Evolutionary conservation across 1,140 invertebrate species (phyloP), one percentile per base, ranked within the genome.

Genomic region (Lordiphosa clarofinis): DNA sequence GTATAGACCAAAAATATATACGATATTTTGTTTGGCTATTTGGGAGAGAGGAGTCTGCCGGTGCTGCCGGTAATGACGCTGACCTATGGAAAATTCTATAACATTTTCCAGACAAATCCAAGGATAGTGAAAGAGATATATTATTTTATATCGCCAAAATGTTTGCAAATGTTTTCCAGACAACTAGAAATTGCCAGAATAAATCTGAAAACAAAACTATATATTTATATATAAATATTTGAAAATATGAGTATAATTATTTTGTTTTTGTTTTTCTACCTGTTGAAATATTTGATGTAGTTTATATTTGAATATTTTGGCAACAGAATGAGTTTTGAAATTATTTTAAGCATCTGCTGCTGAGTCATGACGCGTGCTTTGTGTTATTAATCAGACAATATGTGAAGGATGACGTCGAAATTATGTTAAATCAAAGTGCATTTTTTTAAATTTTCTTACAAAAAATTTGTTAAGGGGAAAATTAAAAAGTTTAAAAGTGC

Each of bases 301-400:
- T 64, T 39, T 36, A 39, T 61, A 73, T 69, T 56, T 73, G 73
- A 67, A 78, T 69, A 69, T 56, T 69, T 78, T 61, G 33, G 31
- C 58, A 56, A 53, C 55, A 52, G 68, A 79, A 82, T 81, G 75
- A 81, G 58, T 75, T 82, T 65, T 13, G 11, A 13, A 72, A 72
- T 59, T 81, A 81, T 81, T 81, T 81, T 61, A 15, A 61, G 76
- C 56, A 75, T 56, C 54, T 46, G 55, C 43, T 81, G 76, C 76
- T 81, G 76, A 81, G 68, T 81, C 76, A 81, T 53, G 72, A 33
- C 56, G 56, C 63, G 72, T 73, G 62, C 58, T 57, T 57, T 69
- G 63, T 43, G 33, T 10, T 15, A 19, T 36, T 37, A 50, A 58
- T 58, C 56, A 78, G 52, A 65, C 49, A 42, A 9, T 9, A 9